These are phyloP conservation scores for Agrilus planipennis DNA, from an alignment of 1,140 invertebrate genomes.

Conservation along the genomic window DNA sequence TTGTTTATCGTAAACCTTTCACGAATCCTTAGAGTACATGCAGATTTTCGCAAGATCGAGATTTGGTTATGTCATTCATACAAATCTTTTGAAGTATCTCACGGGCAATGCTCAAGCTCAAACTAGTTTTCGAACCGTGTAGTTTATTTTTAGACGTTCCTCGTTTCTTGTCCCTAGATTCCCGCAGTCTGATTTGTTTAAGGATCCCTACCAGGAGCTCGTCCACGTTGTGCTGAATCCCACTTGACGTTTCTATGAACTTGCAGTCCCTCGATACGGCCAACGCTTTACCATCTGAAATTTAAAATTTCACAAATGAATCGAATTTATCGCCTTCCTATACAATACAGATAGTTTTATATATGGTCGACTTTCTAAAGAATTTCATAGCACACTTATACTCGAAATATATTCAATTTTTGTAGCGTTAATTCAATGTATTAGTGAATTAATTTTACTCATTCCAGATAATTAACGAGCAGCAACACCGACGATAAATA, in stretches of 20 bases:
- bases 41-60: constrained; percentile 83
- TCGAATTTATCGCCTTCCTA: no score
- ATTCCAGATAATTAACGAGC: no score
- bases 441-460: no score
- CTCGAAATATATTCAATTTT: no score
- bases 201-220: constrained; percentile 78
- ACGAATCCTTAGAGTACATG: constrained; percentile 59
- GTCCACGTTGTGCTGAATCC: constrained; percentile 85
- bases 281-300: constrained; percentile 74
- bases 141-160: constrained; percentile 41
- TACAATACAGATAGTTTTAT: no score
- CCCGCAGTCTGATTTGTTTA: constrained; percentile 71
- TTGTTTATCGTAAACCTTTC: no score
- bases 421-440: no score
- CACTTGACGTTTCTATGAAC: constrained; percentile 85
- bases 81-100: constrained; percentile 78
- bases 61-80: constrained; percentile 73
- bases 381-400: no score
- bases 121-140: constrained; percentile 52
- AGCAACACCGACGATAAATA: no score
- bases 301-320: no score
- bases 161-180: constrained; percentile 46
- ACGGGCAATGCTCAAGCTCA: constrained; percentile 60
- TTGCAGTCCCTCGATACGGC: constrained; percentile 79
- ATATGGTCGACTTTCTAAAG: no score